A percentile compares a stretch with the other conserved stretches of the same genome.
Conservation (phyloP, 2,797 vertebrate species). For the Poecile montanus region DNA sequence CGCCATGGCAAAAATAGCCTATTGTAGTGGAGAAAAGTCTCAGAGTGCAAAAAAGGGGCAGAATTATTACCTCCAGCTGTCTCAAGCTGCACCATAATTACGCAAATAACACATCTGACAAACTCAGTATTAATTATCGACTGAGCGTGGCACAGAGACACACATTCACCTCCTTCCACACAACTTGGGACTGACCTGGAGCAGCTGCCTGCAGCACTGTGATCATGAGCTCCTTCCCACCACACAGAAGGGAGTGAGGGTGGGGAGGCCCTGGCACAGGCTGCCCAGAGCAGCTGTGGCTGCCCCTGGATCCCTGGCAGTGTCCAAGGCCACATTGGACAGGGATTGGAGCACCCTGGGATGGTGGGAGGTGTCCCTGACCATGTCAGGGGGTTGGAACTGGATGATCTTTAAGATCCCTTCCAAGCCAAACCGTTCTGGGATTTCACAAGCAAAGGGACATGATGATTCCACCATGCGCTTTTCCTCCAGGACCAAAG, state of each 20-base stretch:
- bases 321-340: not conserved
- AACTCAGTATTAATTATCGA: not conserved
- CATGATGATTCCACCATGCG: fast-evolving
- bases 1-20: not conserved
- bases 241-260: fast-evolving
- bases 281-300: not conserved
- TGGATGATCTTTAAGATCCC: no score
- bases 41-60: not conserved
- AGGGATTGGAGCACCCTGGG: not conserved
- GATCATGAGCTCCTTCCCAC: not conserved
- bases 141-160: not conserved
- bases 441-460: not conserved
- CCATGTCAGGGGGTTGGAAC: not conserved
- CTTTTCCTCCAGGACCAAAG: not conserved
- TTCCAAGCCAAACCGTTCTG: not conserved
- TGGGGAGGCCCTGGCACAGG: not conserved
- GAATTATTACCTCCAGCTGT: slow-evolving; percentile 1
- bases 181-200: not conserved
- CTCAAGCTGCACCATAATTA: not conserved
- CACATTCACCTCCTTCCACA: not conserved
- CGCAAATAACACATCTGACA: not conserved
- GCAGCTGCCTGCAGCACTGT: not conserved
- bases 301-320: not conserved
- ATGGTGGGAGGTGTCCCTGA: not conserved
- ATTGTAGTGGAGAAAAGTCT: not conserved